Percentiles rank a stretch among this genome's conserved stretches.
These are phyloP conservation scores for Venusia cambrica DNA, from an alignment of 2,888 invertebrate genomes.

Conservation along the genomic window DNA sequence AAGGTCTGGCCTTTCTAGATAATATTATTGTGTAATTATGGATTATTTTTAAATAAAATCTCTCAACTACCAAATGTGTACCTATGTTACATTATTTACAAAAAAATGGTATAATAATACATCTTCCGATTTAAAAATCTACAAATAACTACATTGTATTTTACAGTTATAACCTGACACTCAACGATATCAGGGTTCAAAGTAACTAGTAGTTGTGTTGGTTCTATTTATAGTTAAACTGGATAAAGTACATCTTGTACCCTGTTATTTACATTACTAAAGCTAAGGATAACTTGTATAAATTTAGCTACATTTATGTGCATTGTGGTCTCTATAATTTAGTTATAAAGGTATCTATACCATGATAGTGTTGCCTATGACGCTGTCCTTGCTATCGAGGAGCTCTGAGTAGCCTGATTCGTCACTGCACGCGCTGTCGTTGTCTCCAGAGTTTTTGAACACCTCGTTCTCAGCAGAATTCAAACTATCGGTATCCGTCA, in stretches of 20 bases:
- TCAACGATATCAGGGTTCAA: constrained; percentile 17
- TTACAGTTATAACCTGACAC: constrained; percentile 16
- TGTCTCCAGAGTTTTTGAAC: constrained; percentile 80
- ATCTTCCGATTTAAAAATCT: constrained; percentile 31
- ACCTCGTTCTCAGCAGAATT: constrained; percentile 71
- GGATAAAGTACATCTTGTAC: constrained; percentile 50
- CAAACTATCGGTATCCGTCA: constrained; percentile 64
- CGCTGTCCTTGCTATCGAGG: constrained; percentile 78
- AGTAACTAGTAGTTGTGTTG: constrained; percentile 11
- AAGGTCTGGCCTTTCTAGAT: constrained; percentile 33
- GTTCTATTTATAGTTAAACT: constrained; percentile 30
- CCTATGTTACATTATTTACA: constrained; percentile 61
- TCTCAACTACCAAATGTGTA: constrained; percentile 42
- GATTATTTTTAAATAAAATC: constrained; percentile 44
- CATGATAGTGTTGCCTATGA: constrained; percentile 76
- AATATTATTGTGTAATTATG: no score
- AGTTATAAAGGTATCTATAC: no score
- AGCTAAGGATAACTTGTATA: constrained; percentile 24
- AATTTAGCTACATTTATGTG: constrained; percentile 23
- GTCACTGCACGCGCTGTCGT: constrained; percentile 92
- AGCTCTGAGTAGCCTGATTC: constrained; percentile 95
- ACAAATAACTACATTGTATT: constrained; percentile 16
- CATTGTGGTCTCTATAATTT: constrained; percentile 18
- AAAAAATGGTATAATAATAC: constrained; percentile 54
- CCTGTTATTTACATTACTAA: constrained; percentile 51